phyloP scores from a whole-genome alignment of 92 coral and sea anemone genomes.

The Epizoanthus ramosus region DNA sequence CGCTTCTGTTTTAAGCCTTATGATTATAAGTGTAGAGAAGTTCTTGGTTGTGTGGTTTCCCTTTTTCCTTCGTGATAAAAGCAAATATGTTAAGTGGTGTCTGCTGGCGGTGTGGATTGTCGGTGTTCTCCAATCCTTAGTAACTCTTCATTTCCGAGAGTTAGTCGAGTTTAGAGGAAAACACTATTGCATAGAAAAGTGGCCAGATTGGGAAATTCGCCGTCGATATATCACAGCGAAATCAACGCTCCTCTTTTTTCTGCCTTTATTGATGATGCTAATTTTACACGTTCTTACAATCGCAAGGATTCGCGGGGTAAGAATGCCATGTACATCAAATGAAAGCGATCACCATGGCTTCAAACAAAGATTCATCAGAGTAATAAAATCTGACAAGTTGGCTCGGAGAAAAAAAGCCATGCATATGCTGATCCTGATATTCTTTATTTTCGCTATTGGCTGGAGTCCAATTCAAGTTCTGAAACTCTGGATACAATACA shows the following conservation, averaged over 20 bases:
- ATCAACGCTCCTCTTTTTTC: constrained; percentile 59
- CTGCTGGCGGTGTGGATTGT: constrained; percentile 66
- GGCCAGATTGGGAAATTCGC: constrained; percentile 61
- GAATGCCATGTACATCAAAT: neutral
- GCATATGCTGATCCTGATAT: constrained; percentile 66
- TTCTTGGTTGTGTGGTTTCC: constrained; percentile 77
- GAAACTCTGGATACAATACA: constrained; percentile 50
- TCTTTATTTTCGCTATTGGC: constrained; percentile 55
- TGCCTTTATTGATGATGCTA: constrained; percentile 66
- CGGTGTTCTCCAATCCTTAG: constrained; percentile 61
- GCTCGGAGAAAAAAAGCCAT: constrained; percentile 72
- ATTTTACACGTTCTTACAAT: constrained; percentile 70
- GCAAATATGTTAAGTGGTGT: constrained; percentile 67
- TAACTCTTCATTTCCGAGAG: constrained; percentile 42
- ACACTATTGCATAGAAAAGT: constrained; percentile 50
- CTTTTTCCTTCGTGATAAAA: constrained; percentile 70
- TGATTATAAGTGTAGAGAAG: constrained; percentile 75
- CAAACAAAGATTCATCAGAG: neutral
- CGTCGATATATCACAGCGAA: constrained; percentile 55
- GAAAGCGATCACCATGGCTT: neutral
- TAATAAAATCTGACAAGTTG: constrained; percentile 43
- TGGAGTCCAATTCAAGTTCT: constrained; percentile 63
- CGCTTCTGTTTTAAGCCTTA: constrained; percentile 62
- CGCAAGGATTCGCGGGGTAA: constrained; percentile 54
- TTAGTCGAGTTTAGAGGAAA: constrained; percentile 20